A percentile compares a stretch with the other conserved stretches of the same genome.
Conservation (phyloP, 1,140 invertebrate genomes). For the Geopemphigus sp. region DNA sequence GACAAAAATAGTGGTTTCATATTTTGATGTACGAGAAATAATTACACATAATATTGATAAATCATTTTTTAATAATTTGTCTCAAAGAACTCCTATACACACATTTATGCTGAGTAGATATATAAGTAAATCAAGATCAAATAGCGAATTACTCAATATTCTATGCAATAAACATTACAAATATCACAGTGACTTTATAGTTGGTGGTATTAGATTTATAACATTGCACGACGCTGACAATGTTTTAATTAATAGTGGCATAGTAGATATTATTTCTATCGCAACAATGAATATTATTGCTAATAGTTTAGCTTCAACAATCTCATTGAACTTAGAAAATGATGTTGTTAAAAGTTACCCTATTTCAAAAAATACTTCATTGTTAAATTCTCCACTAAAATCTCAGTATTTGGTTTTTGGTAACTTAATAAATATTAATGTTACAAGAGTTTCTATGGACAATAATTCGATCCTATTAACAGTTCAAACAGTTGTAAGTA, state of each 20-base stretch:
- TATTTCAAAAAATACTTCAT: neutral
- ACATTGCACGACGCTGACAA: conserved; percentile 20
- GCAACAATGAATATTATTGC: conserved; percentile 8
- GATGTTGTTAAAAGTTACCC: neutral
- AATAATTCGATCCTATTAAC: conserved; percentile 6
- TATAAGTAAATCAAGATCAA: conserved; percentile 35
- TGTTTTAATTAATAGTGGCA: neutral
- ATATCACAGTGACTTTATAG: conserved; percentile 16
- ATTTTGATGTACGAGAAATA: conserved; percentile 19
- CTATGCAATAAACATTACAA: conserved; percentile 20
- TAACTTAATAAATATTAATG: neutral
- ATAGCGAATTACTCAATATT: neutral
- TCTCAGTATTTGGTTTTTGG: conserved; percentile 17
- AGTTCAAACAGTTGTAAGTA: conserved; percentile 34
- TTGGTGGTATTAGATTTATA: conserved; percentile 10
- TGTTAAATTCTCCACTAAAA: neutral
- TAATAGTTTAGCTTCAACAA: conserved; percentile 18
- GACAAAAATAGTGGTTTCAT: neutral
- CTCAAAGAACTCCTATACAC: conserved; percentile 2
- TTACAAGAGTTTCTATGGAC: conserved; percentile 3
- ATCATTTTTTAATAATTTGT: neutral
- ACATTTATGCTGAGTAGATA: conserved; percentile 24
- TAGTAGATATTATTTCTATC: neutral
- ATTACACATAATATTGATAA: neutral
- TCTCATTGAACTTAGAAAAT: neutral